A percentile compares a stretch with the other conserved stretches of the same genome.
Conservation (phyloP, 2,888 invertebrate genomes). For the Mayetiola destructor region DNA sequence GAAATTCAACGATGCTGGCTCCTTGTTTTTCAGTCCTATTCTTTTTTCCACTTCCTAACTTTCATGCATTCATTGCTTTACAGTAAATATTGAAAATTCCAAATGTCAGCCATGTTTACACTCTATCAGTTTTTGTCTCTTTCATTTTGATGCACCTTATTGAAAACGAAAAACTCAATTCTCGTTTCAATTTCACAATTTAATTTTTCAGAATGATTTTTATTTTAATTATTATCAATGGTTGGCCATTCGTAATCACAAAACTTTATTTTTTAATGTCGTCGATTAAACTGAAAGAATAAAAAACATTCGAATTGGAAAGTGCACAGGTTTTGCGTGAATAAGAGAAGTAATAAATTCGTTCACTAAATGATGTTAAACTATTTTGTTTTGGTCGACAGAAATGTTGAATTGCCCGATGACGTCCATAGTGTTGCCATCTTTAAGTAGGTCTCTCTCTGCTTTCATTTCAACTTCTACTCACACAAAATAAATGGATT, state of each 20-base stretch:
- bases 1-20: background rate
- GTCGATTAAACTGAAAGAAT: too few species aligned
- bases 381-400: slow-evolving; percentile 12
- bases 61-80: background rate
- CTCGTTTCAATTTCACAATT: too few species aligned
- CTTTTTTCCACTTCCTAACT: background rate
- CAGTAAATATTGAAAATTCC: slow-evolving; percentile 2
- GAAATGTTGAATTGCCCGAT: background rate
- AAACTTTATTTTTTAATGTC: background rate
- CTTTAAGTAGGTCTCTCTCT: too few species aligned
- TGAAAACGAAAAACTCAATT: too few species aligned
- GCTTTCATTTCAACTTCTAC: too few species aligned
- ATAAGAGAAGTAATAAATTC: background rate
- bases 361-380: background rate
- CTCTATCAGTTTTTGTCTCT: background rate
- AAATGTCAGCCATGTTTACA: slow-evolving; percentile 16
- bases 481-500: too few species aligned
- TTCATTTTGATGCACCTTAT: background rate
- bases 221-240: too few species aligned
- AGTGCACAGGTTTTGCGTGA: background rate
- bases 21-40: background rate
- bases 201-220: too few species aligned
- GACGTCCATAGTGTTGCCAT: background rate
- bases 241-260: background rate
- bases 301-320: background rate